Conservation (phyloP, 2,797 vertebrate species). For the Macroramphosus scolopax region DNA sequence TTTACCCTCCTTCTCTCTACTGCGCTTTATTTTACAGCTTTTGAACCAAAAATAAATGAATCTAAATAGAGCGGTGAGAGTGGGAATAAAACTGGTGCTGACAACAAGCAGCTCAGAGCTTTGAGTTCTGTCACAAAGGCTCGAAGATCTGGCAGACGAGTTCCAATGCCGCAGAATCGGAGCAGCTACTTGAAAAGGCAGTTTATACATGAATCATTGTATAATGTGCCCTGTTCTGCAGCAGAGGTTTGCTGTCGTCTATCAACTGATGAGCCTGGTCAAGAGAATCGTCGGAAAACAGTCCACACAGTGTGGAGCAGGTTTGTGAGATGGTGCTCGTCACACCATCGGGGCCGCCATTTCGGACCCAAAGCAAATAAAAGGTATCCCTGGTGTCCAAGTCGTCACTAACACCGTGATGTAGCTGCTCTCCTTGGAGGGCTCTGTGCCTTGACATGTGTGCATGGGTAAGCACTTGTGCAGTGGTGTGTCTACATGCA, state of each 20-base stretch:
- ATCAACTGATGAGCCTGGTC: slow-evolving; percentile 41
- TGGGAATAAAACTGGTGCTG: slow-evolving; percentile 75
- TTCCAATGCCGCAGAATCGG: slow-evolving; percentile 40
- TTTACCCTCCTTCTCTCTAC: slow-evolving; percentile 61
- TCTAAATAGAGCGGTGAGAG: slow-evolving; percentile 80
- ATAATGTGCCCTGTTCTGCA: slow-evolving; percentile 46
- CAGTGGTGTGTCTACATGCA: slow-evolving; percentile 7
- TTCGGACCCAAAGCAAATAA: slow-evolving; percentile 78
- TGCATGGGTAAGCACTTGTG: slow-evolving; percentile 67
- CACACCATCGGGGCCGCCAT: slow-evolving; percentile 69
- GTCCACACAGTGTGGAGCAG: slow-evolving; percentile 11
- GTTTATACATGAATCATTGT: slow-evolving; percentile 65
- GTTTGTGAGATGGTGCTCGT: slow-evolving; percentile 56
- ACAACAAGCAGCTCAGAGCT: slow-evolving; percentile 65
- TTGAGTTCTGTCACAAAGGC: slow-evolving; percentile 62
- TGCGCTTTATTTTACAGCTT: slow-evolving; percentile 70
- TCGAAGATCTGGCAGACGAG: slow-evolving; percentile 43
- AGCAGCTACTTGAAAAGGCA: slow-evolving; percentile 59
- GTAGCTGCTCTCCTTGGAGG: slow-evolving; percentile 62
- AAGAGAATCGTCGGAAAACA: slow-evolving; percentile 26
- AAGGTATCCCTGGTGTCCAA: slow-evolving; percentile 67
- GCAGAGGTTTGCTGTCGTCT: slow-evolving; percentile 34
- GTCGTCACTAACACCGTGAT: slow-evolving; percentile 62
- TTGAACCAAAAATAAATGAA: slow-evolving; percentile 82
- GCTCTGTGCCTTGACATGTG: slow-evolving; percentile 59